Percentiles rank a stretch among this genome's conserved stretches.
Conservation (phyloP, 23 tunicate genomes). For the Ciona savignyi region DNA sequence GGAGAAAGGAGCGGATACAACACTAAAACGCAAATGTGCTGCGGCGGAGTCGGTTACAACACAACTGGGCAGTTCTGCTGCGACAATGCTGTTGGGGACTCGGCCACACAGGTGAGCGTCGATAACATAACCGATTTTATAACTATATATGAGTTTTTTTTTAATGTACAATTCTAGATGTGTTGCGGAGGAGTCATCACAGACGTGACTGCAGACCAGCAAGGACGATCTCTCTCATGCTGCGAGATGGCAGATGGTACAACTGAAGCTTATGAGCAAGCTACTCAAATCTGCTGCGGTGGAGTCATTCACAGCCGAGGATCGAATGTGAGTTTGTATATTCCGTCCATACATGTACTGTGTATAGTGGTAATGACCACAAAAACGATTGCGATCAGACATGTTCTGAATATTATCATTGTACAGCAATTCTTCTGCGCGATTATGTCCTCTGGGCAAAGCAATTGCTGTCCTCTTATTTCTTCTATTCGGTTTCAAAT, state of each 20-base stretch:
- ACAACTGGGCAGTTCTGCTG: conserved; percentile 56
- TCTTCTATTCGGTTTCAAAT: too few relatives aligned
- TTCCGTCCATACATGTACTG: too few relatives aligned
- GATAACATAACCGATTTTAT: too few relatives aligned
- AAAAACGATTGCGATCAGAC: too few relatives aligned
- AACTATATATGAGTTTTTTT: too few relatives aligned
- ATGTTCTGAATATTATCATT: too few relatives aligned
- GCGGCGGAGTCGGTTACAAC: conserved; percentile 42
- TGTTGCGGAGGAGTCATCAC: conserved; percentile 48
- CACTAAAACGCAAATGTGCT: conserved; percentile 40
- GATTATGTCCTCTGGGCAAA: too few relatives aligned
- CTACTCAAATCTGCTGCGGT: conserved; percentile 48
- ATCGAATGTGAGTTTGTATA: too few relatives aligned
- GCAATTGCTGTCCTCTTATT: too few relatives aligned
- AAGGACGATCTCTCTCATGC: not conserved
- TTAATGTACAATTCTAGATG: too few relatives aligned
- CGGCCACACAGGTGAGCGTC: conserved; percentile 48
- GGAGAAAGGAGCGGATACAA: conserved; percentile 25
- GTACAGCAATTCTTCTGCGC: too few relatives aligned
- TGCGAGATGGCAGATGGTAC: not conserved
- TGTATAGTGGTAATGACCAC: too few relatives aligned
- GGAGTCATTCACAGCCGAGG: conserved; percentile 21
- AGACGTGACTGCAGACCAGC: not conserved
- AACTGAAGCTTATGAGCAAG: not conserved
- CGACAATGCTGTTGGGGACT: conserved; percentile 29